Percentiles rank a stretch among this genome's conserved stretches.
phyloP scores from a whole-genome alignment of 2,797 vertebrate genomes.

The Vultur gryphus region DNA sequence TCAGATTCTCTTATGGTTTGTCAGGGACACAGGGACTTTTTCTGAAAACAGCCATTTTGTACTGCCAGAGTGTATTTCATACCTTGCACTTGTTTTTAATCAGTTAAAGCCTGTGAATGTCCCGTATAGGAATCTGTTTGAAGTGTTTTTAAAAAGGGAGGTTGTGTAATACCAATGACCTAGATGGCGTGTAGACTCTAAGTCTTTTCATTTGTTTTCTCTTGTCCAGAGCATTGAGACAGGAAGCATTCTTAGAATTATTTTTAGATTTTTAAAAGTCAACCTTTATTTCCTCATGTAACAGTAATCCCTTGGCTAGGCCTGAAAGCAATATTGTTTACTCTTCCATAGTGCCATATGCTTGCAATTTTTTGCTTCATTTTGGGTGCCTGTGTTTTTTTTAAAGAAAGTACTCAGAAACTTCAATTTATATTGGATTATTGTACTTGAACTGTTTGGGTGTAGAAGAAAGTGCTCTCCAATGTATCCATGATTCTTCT shows the following conservation, averaged over 20 bases:
- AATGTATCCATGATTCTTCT: neutral
- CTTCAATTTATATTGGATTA: neutral
- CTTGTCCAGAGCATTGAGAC: neutral
- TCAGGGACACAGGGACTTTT: neutral
- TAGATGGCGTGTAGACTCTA: neutral
- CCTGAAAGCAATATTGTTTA: neutral
- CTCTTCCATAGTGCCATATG: neutral
- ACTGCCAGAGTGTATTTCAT: neutral
- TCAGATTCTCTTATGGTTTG: neutral
- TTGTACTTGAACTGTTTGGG: neutral
- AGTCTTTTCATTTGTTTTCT: conserved; percentile 40
- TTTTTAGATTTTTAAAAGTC: conserved; percentile 39
- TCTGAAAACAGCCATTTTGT: neutral
- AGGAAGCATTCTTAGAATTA: conserved; percentile 50
- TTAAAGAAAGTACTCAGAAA: neutral
- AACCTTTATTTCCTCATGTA: conserved; percentile 31
- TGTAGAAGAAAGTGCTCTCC: neutral
- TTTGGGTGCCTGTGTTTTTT: neutral
- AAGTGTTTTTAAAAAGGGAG: conserved; percentile 16
- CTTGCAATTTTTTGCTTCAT: neutral
- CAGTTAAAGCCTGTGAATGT: neutral
- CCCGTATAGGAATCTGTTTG: conserved; percentile 35
- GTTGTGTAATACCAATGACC: neutral
- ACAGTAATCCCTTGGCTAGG: neutral
- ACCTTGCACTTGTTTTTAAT: conserved; percentile 30